Percentiles rank a stretch among this genome's conserved stretches.
Conservation (phyloP, 1,140 invertebrate species). For the Apis cerana region DNA sequence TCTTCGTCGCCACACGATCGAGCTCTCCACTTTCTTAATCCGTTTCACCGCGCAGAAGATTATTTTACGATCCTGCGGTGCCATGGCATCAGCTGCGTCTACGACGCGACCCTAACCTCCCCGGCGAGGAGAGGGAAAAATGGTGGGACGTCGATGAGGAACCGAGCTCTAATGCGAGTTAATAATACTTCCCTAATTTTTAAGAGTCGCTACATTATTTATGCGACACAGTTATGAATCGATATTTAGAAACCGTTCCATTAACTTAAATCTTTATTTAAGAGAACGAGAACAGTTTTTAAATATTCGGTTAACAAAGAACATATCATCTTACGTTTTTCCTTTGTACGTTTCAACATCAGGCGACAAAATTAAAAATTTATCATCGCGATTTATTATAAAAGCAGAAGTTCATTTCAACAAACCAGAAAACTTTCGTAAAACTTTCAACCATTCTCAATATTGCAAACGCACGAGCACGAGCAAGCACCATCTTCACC, state of each 20-base stretch:
- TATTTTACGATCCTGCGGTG: constrained; percentile 73
- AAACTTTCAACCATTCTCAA: no score
- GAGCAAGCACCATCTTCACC: no score
- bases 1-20: constrained; percentile 7
- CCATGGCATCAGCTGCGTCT: constrained; percentile 73
- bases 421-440: no score
- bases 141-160: constrained; percentile 27
- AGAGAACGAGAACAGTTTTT: no score
- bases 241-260: constrained; percentile 41
- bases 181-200: constrained; percentile 76
- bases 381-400: no score
- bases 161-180: constrained; percentile 74
- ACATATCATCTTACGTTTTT: no score
- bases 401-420: no score
- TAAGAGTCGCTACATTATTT: constrained; percentile 74
- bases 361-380: no score
- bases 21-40: constrained; percentile 63
- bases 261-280: no score
- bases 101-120: constrained; percentile 44
- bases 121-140: constrained; percentile 12
- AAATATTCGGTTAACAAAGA: no score
- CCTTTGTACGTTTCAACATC: no score
- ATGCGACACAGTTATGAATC: constrained; percentile 65
- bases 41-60: constrained; percentile 60
- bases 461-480: no score